Percentiles rank a stretch among this genome's conserved stretches.
Evolutionary conservation across 1,140 invertebrate species (phyloP).

Genomic region (Bombus consobrinus): DNA sequence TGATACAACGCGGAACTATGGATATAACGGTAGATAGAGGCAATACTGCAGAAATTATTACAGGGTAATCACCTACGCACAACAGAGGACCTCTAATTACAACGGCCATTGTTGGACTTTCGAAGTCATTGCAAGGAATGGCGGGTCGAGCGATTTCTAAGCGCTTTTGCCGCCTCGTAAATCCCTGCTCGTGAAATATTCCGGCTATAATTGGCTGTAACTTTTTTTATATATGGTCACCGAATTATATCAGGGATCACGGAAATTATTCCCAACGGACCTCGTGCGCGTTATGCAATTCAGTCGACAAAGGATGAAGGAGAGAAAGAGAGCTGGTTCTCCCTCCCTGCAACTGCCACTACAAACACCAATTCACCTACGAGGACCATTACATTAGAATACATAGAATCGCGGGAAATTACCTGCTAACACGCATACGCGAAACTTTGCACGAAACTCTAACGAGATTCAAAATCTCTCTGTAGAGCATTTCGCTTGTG

Average conservation of each 20-base stretch:
- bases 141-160: too few relatives aligned
- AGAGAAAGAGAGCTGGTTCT: not conserved
- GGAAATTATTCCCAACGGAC: slow-evolving; percentile 65
- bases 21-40: too few relatives aligned
- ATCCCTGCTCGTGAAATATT: slow-evolving; percentile 65
- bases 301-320: slow-evolving; percentile 5
- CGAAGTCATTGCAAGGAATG: slow-evolving; percentile 38
- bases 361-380: slow-evolving; percentile 1
- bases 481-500: not conserved
- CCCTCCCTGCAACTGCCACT: not conserved
- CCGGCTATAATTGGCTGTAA: slow-evolving; percentile 68
- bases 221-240: slow-evolving; percentile 69
- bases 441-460: not conserved
- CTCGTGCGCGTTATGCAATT: slow-evolving; percentile 41
- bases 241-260: slow-evolving; percentile 45
- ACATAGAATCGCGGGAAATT: slow-evolving; percentile 47
- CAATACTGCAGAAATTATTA: slow-evolving; percentile 30
- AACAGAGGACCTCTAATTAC: slow-evolving; percentile 29
- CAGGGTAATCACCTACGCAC: slow-evolving; percentile 22
- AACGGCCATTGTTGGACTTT: slow-evolving; percentile 28
- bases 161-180: slow-evolving; percentile 54
- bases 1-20: not conserved
- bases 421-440: not conserved
- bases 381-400: slow-evolving; percentile 56
- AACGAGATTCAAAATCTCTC: slow-evolving; percentile 50